These are phyloP conservation scores for Prionace glauca DNA, from an alignment of 2,797 vertebrate species.

Conservation along the genomic window DNA sequence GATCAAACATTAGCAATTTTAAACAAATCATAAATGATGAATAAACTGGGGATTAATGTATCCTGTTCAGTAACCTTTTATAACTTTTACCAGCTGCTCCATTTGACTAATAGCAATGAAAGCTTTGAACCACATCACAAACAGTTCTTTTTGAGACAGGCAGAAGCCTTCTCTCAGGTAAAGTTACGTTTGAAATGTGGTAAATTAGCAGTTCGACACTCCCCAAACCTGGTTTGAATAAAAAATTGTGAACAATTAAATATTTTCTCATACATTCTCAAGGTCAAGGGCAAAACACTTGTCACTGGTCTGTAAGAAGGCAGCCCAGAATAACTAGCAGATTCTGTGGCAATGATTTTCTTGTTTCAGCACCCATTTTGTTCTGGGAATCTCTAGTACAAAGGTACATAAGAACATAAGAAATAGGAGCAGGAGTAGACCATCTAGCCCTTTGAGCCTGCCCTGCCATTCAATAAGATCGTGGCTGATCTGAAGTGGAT, in stretches of 20 bases:
- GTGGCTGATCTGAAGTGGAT: no score
- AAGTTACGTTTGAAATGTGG: neutral
- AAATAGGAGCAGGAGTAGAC: no score
- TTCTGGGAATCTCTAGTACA: no score
- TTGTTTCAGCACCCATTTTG: no score
- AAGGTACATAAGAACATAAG: no score
- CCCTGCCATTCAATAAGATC: no score
- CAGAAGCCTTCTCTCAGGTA: neutral
- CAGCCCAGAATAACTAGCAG: no score
- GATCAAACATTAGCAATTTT: constrained; percentile 1
- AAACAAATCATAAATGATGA: neutral
- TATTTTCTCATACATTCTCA: neutral
- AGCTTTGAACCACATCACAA: neutral
- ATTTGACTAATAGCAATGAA: neutral
- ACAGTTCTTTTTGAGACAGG: neutral
- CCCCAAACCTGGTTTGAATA: neutral
- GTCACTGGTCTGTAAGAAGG: no score
- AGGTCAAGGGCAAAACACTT: no score
- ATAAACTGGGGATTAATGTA: neutral
- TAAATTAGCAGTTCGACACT: neutral
- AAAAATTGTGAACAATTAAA: neutral
- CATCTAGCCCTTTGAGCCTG: no score
- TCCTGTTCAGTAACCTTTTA: neutral
- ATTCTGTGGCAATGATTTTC: no score
- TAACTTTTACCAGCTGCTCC: neutral